Evolutionary conservation across 2,888 invertebrate species (phyloP).

Genomic region (Acanthoscelides obtectus): DNA sequence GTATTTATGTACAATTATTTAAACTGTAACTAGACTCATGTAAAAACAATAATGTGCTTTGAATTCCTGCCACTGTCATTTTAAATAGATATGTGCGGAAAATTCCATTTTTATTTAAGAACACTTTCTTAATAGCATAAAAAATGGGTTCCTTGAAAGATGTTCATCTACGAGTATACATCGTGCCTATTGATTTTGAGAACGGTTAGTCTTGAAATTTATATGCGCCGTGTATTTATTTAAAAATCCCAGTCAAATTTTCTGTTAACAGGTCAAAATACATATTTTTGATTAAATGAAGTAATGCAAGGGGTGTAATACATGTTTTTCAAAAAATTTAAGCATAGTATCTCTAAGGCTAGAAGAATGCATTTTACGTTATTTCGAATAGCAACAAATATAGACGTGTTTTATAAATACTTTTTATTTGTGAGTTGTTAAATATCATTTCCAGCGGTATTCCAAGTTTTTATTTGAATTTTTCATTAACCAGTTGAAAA

Average conservation of each 20-base stretch:
- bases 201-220: background rate
- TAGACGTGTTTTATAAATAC: background rate
- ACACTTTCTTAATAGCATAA: background rate
- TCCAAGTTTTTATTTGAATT: background rate
- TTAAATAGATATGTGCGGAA: background rate
- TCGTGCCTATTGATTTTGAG: background rate
- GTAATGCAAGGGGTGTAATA: background rate
- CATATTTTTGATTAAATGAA: background rate
- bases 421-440: background rate
- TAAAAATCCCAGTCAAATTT: background rate
- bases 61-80: conserved; percentile 7
- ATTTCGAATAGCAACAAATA: background rate
- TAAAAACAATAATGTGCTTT: conserved; percentile 18
- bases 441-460: background rate
- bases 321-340: background rate
- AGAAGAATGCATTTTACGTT: background rate
- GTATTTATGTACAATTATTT: conserved; percentile 24
- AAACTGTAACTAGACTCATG: conserved; percentile 20
- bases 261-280: background rate
- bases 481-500: background rate
- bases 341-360: background rate
- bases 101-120: background rate
- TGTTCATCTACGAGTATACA: background rate
- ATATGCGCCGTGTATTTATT: background rate
- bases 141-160: background rate